Conservation (phyloP, 2,797 vertebrate species). For the Eutrigla gurnardus region DNA sequence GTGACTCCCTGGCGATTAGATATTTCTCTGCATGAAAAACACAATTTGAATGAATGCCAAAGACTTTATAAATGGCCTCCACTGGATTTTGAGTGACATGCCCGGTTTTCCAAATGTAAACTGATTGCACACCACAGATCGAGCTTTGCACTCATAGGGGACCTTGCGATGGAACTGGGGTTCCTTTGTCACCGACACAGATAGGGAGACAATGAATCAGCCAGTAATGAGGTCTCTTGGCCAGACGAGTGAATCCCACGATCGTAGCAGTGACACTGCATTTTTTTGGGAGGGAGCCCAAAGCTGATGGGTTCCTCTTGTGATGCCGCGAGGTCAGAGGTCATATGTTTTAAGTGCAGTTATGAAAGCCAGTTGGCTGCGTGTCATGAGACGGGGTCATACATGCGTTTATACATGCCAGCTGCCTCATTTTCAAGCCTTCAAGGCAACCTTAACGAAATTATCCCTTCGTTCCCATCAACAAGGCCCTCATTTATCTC, state of each 20-base stretch:
- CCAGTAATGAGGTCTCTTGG: constrained; percentile 52
- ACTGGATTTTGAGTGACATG: constrained; percentile 38
- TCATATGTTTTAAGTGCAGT: constrained; percentile 51
- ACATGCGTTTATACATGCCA: constrained; percentile 22
- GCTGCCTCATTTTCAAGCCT: constrained; percentile 41
- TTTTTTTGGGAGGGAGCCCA: constrained; percentile 17
- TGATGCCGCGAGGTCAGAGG: constrained; percentile 42
- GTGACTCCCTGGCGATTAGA: background rate
- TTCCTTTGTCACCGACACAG: constrained; percentile 54
- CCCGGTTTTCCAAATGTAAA: constrained; percentile 39
- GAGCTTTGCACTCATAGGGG: constrained; percentile 28
- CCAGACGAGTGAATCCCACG: constrained; percentile 49
- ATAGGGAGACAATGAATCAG: constrained; percentile 61
- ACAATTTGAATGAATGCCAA: constrained; percentile 12
- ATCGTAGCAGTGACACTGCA: constrained; percentile 45
- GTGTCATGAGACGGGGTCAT: constrained; percentile 26
- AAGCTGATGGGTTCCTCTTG: constrained; percentile 31
- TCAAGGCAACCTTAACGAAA: constrained; percentile 44
- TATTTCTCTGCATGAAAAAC: background rate
- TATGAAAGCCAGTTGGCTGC: constrained; percentile 34
- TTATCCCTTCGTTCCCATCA: constrained; percentile 82
- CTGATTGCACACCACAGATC: constrained; percentile 43
- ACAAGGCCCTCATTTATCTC: constrained; percentile 84
- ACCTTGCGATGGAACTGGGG: constrained; percentile 49
- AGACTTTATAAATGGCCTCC: constrained; percentile 34